Conservation (phyloP, 2,888 invertebrate species). For the Steromphala cineraria region DNA sequence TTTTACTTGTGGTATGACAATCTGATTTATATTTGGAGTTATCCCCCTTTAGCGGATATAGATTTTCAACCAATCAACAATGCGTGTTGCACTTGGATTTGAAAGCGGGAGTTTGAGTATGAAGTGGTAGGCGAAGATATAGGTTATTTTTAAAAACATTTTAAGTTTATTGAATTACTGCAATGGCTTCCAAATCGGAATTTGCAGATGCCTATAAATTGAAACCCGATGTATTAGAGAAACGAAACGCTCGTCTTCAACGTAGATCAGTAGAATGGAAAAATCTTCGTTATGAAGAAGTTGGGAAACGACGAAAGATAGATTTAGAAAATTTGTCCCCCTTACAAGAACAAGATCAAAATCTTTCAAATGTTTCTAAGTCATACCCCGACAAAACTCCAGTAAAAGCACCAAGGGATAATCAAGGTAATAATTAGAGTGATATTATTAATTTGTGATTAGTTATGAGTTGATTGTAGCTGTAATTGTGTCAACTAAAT, state of each 20-base stretch:
- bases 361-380: conserved; percentile 9
- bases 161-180: not conserved
- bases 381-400: not conserved
- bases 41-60: not conserved
- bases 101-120: not conserved
- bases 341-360: conserved; percentile 45
- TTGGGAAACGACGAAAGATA: conserved; percentile 51
- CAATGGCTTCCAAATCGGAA: not conserved
- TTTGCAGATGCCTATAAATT: conserved; percentile 30
- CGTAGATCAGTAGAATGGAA: conserved; percentile 58
- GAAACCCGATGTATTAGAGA: conserved; percentile 20
- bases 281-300: conserved; percentile 45
- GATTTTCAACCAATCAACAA: conserved; percentile 14
- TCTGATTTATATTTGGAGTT: not conserved
- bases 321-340: conserved; percentile 58
- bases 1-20: not conserved
- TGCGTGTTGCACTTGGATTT: not conserved
- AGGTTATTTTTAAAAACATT: not conserved
- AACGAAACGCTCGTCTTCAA: conserved; percentile 40
- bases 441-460: too few relatives aligned
- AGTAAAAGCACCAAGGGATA: conserved; percentile 3
- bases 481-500: too few relatives aligned
- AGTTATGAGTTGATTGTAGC: too few relatives aligned
- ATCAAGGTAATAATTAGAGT: too few relatives aligned
- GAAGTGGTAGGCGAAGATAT: not conserved